Conservation (phyloP, 2,888 invertebrate species). For the Nipponacmea schrenckii region DNA sequence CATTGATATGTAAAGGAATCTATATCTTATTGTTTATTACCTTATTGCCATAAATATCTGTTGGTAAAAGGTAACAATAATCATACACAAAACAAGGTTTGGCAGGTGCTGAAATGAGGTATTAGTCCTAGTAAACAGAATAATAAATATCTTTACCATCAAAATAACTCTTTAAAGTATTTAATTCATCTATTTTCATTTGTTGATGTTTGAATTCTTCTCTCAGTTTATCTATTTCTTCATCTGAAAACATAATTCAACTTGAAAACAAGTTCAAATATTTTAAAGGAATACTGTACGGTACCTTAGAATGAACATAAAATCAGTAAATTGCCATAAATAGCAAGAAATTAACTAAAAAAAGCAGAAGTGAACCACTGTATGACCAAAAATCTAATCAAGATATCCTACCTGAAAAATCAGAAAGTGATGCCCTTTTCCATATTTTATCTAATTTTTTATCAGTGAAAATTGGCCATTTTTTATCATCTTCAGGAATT, state of each 20-base stretch:
- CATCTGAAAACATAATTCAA: constrained; percentile 69
- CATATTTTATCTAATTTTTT: constrained; percentile 89
- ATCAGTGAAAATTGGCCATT: constrained; percentile 70
- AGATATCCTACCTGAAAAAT: constrained; percentile 76
- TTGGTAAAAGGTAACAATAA: background rate
- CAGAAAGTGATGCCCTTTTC: constrained; percentile 82
- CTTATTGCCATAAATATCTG: constrained; percentile 19
- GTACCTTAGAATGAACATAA: background rate
- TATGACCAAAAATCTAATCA: too few species aligned
- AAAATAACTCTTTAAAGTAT: constrained; percentile 76
- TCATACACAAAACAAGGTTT: too few species aligned
- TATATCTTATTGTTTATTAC: constrained; percentile 8
- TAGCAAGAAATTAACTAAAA: too few species aligned
- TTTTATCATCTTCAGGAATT: constrained; percentile 32
- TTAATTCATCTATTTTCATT: constrained; percentile 91
- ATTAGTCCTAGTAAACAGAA: too few species aligned
- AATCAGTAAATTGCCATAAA: background rate
- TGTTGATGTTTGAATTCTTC: constrained; percentile 93
- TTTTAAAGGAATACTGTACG: too few species aligned
- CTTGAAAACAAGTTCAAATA: background rate
- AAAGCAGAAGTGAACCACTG: too few species aligned
- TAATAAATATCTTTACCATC: constrained; percentile 52
- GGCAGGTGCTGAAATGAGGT: too few species aligned
- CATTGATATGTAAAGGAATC: too few species aligned
- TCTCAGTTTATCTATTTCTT: constrained; percentile 83